Base-by-base conservation (phyloP, 2,797 vertebrate species). In the Chloroceryle amazona region DNA sequence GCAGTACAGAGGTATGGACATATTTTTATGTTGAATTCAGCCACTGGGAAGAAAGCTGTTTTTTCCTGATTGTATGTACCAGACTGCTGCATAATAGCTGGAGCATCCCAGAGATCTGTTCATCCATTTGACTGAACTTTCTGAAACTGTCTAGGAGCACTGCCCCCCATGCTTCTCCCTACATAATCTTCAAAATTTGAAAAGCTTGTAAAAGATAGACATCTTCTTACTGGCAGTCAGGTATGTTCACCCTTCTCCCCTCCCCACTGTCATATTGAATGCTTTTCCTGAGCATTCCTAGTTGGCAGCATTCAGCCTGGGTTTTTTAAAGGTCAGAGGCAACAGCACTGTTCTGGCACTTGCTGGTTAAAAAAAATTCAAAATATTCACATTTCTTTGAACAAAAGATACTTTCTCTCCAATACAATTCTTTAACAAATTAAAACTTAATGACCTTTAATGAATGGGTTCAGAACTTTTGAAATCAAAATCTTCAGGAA, bases 61-160 rank as follows among this genome's bases (percentile, higher is more conserved):
- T 76, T 67, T n/a, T 46, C 81, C 65, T 92, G 91, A 90, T 88
- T 96, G 79, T 89, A 81, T 73, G 76, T 76, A 94, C 89, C 84
- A 87, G 51, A 74, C 47, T n/a, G 7, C 90, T 89, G 79, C 67
- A 75, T 95, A 96, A 86, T 76, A 93, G 57, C 51, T 78, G 76
- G 47, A 41, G 33, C 21, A 70, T 89, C 91, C 61, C 44, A 84
- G 60, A 86, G 81, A 92, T 95, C 84, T 75, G 49, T 55, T 91
- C 61, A 84, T 52, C 82, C 91, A 68, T 96, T 95, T 92, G 81
- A 96, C 44, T 89, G 95, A 97, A 97, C 74, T 97, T 97, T 86
- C 47, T 12, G 33, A 65, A 86, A 88, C 51, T 87, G 84, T 58
- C 91, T 93, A 41, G 57, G n/a, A 94, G 86, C 47, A 2, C 46